A percentile compares a stretch with the other conserved stretches of the same genome.
Conservation (phyloP, 2,888 invertebrate genomes). For the Zonitis immaculata region DNA sequence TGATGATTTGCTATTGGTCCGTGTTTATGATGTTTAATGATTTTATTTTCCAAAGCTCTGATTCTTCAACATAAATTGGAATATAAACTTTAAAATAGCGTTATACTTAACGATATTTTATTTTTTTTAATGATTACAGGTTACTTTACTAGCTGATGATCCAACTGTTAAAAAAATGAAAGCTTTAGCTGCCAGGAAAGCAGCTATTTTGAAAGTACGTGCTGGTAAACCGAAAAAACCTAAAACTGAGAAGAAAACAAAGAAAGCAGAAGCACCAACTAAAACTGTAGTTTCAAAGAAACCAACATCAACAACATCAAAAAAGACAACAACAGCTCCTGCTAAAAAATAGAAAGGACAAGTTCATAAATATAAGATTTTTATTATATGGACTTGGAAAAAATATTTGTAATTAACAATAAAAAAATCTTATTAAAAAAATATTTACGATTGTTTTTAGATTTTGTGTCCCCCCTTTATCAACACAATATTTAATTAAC, state of each 20-base stretch:
- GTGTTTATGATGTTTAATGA: constrained; percentile 45
- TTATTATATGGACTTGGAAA: constrained; percentile 29
- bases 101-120: background rate
- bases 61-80: too few species aligned
- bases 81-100: too few species aligned
- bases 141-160: constrained; percentile 32
- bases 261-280: constrained; percentile 39
- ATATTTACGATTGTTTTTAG: background rate
- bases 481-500: background rate
- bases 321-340: constrained; percentile 25
- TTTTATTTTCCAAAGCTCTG: constrained; percentile 29
- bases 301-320: constrained; percentile 21
- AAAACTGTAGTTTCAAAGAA: constrained; percentile 17
- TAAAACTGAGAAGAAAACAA: constrained; percentile 34
- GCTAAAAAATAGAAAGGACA: constrained; percentile 46
- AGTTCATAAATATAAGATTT: constrained; percentile 20
- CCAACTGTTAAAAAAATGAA: constrained; percentile 52
- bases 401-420: constrained; percentile 26
- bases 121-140: too few species aligned
- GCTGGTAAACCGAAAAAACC: constrained; percentile 53
- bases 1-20: constrained; percentile 42
- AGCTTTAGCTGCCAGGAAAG: constrained; percentile 52
- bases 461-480: background rate
- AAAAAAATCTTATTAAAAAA: constrained; percentile 15
- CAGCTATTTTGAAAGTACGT: constrained; percentile 52